These are phyloP conservation scores for Lochmaea capreae DNA, from an alignment of 2,888 invertebrate genomes.

Conservation along the genomic window DNA sequence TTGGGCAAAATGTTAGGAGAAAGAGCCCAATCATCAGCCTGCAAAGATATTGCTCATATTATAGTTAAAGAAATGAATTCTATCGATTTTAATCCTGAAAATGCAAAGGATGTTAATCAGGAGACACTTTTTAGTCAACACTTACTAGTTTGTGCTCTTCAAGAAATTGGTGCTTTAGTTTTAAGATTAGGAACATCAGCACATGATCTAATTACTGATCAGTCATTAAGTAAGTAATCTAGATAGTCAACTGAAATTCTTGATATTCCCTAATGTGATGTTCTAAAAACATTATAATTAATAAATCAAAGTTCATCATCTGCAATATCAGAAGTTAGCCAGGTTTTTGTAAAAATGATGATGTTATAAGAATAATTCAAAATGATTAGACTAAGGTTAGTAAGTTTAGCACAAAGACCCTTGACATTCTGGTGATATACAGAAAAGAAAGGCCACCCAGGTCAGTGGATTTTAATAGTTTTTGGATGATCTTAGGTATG, in stretches of 20 bases:
- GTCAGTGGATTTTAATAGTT: too few relatives aligned
- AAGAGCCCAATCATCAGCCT: conserved; percentile 95
- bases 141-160: conserved; percentile 90
- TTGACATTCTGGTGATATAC: too few relatives aligned
- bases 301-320: too few relatives aligned
- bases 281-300: too few relatives aligned
- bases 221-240: conserved; percentile 75
- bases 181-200: conserved; percentile 95
- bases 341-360: too few relatives aligned
- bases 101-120: conserved; percentile 91
- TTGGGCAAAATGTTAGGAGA: conserved; percentile 96
- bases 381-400: too few relatives aligned
- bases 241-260: not conserved
- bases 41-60: conserved; percentile 92
- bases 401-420: too few relatives aligned
- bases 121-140: conserved; percentile 93
- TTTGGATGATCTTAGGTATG: too few relatives aligned
- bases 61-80: conserved; percentile 96
- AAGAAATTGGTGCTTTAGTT: conserved; percentile 92
- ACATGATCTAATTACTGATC: conserved; percentile 89
- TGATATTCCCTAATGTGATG: not conserved
- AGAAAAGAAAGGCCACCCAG: too few relatives aligned
- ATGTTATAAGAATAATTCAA: too few relatives aligned
- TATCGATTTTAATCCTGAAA: conserved; percentile 92
- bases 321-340: too few relatives aligned